Evolutionary conservation across 1,140 invertebrate species (phyloP).

Genomic region (Drosophila ohnishii): DNA sequence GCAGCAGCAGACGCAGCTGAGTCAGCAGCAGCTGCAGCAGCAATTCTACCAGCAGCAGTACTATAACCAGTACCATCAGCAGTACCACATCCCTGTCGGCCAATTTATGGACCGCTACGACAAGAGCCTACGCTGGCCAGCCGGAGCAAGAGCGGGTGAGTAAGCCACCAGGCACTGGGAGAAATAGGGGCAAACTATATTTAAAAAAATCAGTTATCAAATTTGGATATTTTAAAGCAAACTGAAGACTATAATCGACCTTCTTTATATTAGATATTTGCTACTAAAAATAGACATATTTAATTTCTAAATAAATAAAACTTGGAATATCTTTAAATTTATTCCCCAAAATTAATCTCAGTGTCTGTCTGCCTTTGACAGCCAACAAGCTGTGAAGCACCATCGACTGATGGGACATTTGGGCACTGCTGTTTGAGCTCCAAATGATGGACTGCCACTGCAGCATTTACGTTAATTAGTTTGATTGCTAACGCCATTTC

Average conservation of each 20-base stretch:
- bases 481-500: slow-evolving; percentile 31
- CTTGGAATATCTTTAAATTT: not conserved
- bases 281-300: too few relatives aligned
- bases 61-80: slow-evolving; percentile 71
- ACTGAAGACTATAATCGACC: not conserved
- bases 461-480: slow-evolving; percentile 65
- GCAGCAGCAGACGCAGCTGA: slow-evolving; percentile 70
- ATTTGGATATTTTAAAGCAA: not conserved
- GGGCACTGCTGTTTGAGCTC: slow-evolving; percentile 15
- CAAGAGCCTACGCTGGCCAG: slow-evolving; percentile 76
- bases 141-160: slow-evolving; percentile 68
- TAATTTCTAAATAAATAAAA: not conserved
- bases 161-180: not conserved
- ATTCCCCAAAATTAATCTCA: not conserved
- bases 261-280: too few relatives aligned
- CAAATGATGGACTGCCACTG: slow-evolving; percentile 27
- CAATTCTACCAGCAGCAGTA: slow-evolving; percentile 69
- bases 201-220: not conserved
- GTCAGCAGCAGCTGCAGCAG: slow-evolving; percentile 69
- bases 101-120: slow-evolving; percentile 78
- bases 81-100: slow-evolving; percentile 69
- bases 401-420: slow-evolving; percentile 28
- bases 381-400: slow-evolving; percentile 23
- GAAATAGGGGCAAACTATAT: too few relatives aligned
- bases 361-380: slow-evolving; percentile 12